Conservation (phyloP, 2,113 vertebrate species). For the Eretmochelys imbricata region DNA sequence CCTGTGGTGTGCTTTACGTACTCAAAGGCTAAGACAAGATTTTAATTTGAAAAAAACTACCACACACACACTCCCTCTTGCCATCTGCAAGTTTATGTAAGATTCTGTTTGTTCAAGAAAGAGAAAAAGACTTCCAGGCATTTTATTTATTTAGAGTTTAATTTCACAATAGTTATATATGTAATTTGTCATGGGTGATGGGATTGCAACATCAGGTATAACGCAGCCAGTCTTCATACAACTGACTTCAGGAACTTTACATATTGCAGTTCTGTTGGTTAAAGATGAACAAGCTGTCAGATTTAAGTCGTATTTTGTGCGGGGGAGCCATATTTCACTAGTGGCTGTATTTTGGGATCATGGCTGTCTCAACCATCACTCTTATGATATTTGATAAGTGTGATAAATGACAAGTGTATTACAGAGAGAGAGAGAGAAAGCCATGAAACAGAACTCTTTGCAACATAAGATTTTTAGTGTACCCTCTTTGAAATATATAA, state of each 20-base stretch:
- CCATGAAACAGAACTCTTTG: background rate
- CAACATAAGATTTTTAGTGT: background rate
- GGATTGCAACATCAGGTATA: slow-evolving; percentile 13
- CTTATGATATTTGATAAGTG: background rate
- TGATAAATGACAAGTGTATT: background rate
- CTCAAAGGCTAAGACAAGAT: background rate
- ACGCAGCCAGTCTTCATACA: background rate
- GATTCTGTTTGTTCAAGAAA: background rate
- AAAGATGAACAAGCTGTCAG: background rate
- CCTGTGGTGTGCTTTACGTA: background rate
- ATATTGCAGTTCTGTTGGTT: rapidly evolving
- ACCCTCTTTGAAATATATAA: background rate
- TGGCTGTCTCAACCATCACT: background rate
- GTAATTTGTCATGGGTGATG: background rate
- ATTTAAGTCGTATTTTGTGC: background rate
- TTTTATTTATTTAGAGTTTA: slow-evolving; percentile 22
- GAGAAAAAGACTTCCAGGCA: background rate
- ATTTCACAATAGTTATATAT: slow-evolving; percentile 33
- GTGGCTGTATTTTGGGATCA: background rate
- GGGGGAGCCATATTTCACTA: background rate
- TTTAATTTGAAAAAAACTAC: background rate
- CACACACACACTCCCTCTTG: background rate
- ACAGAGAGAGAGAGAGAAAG: background rate
- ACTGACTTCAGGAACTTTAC: background rate
- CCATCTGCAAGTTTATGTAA: background rate